Evolutionary conservation across 2,113 vertebrate genomes (phyloP).

Genomic region (Charadrius vociferus): DNA sequence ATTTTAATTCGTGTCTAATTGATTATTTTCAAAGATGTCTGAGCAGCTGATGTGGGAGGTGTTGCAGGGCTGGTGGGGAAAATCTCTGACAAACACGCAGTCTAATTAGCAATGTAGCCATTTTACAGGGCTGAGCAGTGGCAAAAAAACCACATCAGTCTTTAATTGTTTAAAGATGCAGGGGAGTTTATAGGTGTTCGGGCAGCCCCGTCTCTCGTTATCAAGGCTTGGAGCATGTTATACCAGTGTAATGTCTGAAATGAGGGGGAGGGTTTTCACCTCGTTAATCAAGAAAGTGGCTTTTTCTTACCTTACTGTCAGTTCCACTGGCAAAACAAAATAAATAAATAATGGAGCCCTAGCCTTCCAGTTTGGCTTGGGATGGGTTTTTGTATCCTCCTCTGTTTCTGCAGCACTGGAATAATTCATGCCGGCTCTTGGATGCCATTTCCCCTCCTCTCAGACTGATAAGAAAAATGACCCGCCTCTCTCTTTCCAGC

Average conservation of each 20-base stretch:
- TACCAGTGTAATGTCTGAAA: not conserved
- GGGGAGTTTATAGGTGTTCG: not conserved
- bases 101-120: not conserved
- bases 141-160: not conserved
- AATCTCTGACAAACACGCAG: fast-evolving
- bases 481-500: not conserved
- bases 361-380: not conserved
- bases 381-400: not conserved
- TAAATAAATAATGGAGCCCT: not conserved
- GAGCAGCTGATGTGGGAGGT: not conserved
- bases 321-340: not conserved
- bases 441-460: not conserved
- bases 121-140: not conserved
- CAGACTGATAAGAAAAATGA: constrained; percentile 10
- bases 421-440: not conserved
- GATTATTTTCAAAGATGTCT: not conserved
- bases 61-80: not conserved
- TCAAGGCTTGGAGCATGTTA: not conserved
- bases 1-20: not conserved
- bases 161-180: not conserved
- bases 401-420: not conserved
- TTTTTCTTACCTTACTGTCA: not conserved
- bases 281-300: not conserved
- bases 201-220: not conserved
- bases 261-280: not conserved